phyloP scores from a whole-genome alignment of 1,140 invertebrate genomes.

The Melitaea cinxia region DNA sequence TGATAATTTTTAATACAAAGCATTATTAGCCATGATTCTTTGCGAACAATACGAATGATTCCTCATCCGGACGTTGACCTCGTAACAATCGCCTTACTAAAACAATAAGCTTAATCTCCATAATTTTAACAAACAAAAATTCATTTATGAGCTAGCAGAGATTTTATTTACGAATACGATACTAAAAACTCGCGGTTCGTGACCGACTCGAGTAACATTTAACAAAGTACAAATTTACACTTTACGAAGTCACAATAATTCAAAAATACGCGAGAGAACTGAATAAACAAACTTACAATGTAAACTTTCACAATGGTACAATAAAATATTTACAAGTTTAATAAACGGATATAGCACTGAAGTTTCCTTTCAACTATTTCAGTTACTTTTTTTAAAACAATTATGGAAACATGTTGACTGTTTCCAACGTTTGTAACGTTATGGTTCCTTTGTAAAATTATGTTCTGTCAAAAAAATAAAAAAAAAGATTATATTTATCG shows the following conservation, averaged over 20 bases:
- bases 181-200: conserved; percentile 47
- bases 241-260: conserved; percentile 41
- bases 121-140: conserved; percentile 23
- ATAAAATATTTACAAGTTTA: conserved; percentile 36
- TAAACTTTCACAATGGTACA: conserved; percentile 39
- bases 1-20: too few species aligned
- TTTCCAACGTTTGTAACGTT: too few species aligned
- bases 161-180: conserved; percentile 47
- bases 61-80: neutral
- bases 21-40: too few species aligned
- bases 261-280: conserved; percentile 45
- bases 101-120: conserved; percentile 1
- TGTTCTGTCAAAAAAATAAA: too few species aligned
- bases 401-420: neutral
- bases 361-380: neutral
- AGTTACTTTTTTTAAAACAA: neutral
- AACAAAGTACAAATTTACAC: conserved; percentile 31
- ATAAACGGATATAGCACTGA: conserved; percentile 17
- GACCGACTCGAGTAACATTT: conserved; percentile 39
- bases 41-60: too few species aligned
- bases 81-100: neutral
- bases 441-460: too few species aligned
- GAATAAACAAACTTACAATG: conserved; percentile 44
- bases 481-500: too few species aligned
- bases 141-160: neutral